These are phyloP conservation scores for Porites rus DNA, from an alignment of 92 coral and sea anemone species.

Conservation along the genomic window DNA sequence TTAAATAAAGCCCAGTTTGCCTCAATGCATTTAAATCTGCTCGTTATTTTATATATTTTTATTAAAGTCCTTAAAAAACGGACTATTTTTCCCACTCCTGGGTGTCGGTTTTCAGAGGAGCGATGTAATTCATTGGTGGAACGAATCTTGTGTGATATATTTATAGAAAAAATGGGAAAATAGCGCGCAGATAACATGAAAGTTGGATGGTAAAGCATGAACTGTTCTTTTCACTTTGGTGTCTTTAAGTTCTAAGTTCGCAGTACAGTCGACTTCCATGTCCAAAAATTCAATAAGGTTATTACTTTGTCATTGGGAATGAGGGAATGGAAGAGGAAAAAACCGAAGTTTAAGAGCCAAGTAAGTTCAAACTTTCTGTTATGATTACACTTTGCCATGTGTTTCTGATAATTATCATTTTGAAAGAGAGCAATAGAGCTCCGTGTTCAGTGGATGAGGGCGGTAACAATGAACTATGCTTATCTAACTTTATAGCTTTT, in stretches of 20 bases:
- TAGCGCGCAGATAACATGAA: conserved; percentile 8
- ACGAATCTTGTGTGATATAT: conserved; percentile 21
- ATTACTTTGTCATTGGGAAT: too few species aligned
- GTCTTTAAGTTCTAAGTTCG: neutral
- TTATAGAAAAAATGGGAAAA: conserved; percentile 18
- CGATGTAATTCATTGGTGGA: conserved; percentile 24
- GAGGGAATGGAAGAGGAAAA: too few species aligned
- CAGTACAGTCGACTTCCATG: neutral
- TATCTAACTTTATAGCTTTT: too few species aligned
- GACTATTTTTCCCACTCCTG: conserved; percentile 8
- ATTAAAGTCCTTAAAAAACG: neutral
- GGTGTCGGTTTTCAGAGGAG: conserved; percentile 23
- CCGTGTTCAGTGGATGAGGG: too few species aligned
- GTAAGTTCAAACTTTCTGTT: too few species aligned
- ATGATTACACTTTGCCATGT: too few species aligned
- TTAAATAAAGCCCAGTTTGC: conserved; percentile 5
- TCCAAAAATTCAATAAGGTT: too few species aligned
- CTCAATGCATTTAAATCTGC: conserved; percentile 19
- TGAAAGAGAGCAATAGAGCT: too few species aligned
- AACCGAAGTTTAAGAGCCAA: too few species aligned
- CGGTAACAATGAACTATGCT: too few species aligned
- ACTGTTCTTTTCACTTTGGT: neutral
- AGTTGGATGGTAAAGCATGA: neutral
- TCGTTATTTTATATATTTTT: neutral
- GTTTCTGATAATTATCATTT: too few species aligned